Base-by-base conservation (phyloP, 2,113 vertebrate species). In the Megaleporinus macrocephalus region DNA sequence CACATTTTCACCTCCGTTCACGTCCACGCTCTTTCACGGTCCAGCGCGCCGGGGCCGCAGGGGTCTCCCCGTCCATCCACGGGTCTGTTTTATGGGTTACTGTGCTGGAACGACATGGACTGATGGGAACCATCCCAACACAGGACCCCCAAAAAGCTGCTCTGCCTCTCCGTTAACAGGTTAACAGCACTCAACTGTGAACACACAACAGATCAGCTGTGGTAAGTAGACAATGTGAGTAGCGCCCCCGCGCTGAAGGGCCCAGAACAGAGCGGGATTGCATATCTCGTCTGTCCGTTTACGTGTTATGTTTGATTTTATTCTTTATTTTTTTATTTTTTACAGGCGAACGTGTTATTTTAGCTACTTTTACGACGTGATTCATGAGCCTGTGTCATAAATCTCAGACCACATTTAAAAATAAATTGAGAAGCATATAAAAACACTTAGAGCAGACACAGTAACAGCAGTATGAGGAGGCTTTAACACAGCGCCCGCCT, bases 71-170 rank as follows among this genome's bases (percentile, higher is more conserved):
- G 14, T 49, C 82, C 29, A n/a, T 26, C n/a, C 24, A 22, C 7
- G 36, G 4, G 53, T 73, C 73, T 83, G 84, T 84, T 86, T 71
- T 77, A 79, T 51, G 71, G 79, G 68, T 62, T 15, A 20, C 76
- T 66, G 70, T 75, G 76, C 70, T 73, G 87, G 88, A 81, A 86
- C 90, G 90, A 92, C 85, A 87, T 72, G 87, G 15, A 47, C 51
- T 80, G 71, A 85, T 89, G 90, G 89, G 90, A 92, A 91, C 89
- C 87, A 87, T 90, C 91, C 89, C 88, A n/a, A 10, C 2, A 85
- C 76, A 53, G 79, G 57, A 81, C 73, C 49, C 57, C 82, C 82
- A 73, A 65, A 81, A 80, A 85, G 81, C 80, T 86, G 4, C 41
- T 44, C 33, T 15, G 36, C n/a, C n/a, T n/a, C n/a, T n/a, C n/a